These are phyloP conservation scores for Drosophila bocki DNA, from an alignment of 1,140 invertebrate genomes.

Conservation along the genomic window DNA sequence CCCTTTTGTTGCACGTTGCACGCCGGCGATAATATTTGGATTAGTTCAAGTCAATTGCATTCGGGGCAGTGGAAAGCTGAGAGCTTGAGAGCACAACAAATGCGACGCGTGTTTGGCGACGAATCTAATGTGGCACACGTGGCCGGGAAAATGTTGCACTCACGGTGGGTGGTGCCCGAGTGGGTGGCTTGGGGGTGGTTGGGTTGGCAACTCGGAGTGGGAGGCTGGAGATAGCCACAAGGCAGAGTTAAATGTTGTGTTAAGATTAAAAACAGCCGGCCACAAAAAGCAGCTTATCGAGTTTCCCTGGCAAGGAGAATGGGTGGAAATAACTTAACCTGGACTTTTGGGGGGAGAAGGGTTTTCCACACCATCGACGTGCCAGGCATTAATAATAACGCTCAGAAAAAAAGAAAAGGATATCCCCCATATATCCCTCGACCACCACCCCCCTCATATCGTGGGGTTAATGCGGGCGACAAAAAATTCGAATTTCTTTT, in stretches of 20 bases:
- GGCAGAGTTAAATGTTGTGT: constrained; percentile 80
- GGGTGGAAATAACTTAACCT: constrained; percentile 7
- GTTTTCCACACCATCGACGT: constrained; percentile 65
- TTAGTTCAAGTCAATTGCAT: constrained; percentile 84
- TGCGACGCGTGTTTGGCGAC: constrained; percentile 72
- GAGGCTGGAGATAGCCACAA: constrained; percentile 55
- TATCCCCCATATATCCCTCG: constrained; percentile 28
- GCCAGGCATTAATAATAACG: constrained; percentile 61
- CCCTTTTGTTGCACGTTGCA: constrained; percentile 55
- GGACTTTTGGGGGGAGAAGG: constrained; percentile 45
- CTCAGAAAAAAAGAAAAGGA: constrained; percentile 7
- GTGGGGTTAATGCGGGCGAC: constrained; percentile 63
- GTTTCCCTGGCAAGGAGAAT: constrained; percentile 8
- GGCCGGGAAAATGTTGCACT: constrained; percentile 55
- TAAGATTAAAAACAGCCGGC: constrained; percentile 77
- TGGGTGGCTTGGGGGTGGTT: constrained; percentile 32
- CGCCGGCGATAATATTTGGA: constrained; percentile 80
- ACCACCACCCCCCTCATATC: neutral
- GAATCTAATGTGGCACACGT: constrained; percentile 82
- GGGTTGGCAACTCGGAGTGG: constrained; percentile 6
- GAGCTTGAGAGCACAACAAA: constrained; percentile 35
- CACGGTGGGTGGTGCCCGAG: constrained; percentile 47
- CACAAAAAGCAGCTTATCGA: constrained; percentile 77
- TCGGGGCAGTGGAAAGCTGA: constrained; percentile 33
- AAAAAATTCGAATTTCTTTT: constrained; percentile 37